These are phyloP conservation scores for Babyrousa celebensis DNA, from an alignment of 2,797 vertebrate species.

Conservation along the genomic window DNA sequence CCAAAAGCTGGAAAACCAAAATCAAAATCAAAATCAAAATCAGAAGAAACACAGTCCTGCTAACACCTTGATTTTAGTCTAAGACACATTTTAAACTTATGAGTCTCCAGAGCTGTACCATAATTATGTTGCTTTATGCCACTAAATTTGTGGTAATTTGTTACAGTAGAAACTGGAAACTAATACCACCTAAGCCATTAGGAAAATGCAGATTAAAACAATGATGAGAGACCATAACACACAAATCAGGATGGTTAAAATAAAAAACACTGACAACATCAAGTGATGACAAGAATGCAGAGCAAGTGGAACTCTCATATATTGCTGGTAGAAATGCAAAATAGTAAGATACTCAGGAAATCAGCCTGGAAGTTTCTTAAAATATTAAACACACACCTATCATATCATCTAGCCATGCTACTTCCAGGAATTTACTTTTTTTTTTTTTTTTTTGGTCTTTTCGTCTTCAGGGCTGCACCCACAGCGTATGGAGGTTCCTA, in stretches of 20 bases:
- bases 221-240: neutral
- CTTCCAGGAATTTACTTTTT: neutral
- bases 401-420: neutral
- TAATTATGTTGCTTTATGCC: neutral
- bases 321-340: no score
- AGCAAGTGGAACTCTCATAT: neutral
- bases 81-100: neutral
- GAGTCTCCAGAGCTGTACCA: neutral
- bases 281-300: neutral
- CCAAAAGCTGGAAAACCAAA: slow-evolving; percentile 15
- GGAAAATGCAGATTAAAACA: slow-evolving; percentile 32
- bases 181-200: neutral
- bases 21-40: neutral
- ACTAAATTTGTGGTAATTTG: neutral
- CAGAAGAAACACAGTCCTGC: neutral
- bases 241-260: neutral
- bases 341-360: no score
- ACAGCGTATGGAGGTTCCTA: no score
- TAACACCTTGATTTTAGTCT: neutral
- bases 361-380: neutral
- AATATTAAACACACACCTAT: neutral
- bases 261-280: slow-evolving; percentile 24
- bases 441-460: no score
- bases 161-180: neutral
- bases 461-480: no score